Conservation (phyloP, 2,888 invertebrate species). For the Aporophyla lueneburgensis region DNA sequence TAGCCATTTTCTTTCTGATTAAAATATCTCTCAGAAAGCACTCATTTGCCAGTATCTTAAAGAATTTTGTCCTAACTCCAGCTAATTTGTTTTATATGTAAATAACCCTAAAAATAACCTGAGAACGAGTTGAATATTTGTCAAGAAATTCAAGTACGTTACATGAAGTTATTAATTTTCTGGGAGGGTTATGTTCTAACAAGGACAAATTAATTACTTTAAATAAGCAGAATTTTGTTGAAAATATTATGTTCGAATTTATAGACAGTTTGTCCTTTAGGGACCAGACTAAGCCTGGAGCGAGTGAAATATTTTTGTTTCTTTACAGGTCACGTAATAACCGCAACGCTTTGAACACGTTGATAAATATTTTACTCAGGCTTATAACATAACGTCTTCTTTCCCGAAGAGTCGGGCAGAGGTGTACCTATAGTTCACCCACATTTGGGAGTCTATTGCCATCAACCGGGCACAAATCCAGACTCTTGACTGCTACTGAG, state of each 20-base stretch:
- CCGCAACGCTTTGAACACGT: slow-evolving; percentile 1
- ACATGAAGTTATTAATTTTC: slow-evolving; percentile 30
- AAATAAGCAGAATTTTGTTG: slow-evolving; percentile 43
- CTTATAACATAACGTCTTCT: too few relatives aligned
- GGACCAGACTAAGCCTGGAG: slow-evolving; percentile 33
- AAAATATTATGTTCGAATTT: slow-evolving; percentile 48
- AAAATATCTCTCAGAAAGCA: background rate
- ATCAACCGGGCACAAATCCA: too few relatives aligned
- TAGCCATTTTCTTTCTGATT: background rate
- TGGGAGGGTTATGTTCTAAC: slow-evolving; percentile 40
- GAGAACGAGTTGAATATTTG: slow-evolving; percentile 22
- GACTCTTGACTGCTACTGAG: too few relatives aligned
- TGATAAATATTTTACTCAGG: background rate
- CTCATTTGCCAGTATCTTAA: background rate
- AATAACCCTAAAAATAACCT: slow-evolving; percentile 8
- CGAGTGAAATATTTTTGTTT: slow-evolving; percentile 18
- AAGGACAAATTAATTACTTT: slow-evolving; percentile 53
- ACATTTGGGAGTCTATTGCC: too few relatives aligned
- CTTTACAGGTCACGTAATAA: slow-evolving; percentile 24
- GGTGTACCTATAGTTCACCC: too few relatives aligned
- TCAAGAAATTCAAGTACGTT: slow-evolving; percentile 38
- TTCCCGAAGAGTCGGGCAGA: too few relatives aligned
- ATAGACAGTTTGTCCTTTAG: slow-evolving; percentile 41
- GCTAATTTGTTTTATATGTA: slow-evolving; percentile 19
- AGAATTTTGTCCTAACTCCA: background rate